Percentiles rank a stretch among this genome's conserved stretches.
Conservation (phyloP, 1,140 invertebrate species). For the Musca vetustissima region DNA sequence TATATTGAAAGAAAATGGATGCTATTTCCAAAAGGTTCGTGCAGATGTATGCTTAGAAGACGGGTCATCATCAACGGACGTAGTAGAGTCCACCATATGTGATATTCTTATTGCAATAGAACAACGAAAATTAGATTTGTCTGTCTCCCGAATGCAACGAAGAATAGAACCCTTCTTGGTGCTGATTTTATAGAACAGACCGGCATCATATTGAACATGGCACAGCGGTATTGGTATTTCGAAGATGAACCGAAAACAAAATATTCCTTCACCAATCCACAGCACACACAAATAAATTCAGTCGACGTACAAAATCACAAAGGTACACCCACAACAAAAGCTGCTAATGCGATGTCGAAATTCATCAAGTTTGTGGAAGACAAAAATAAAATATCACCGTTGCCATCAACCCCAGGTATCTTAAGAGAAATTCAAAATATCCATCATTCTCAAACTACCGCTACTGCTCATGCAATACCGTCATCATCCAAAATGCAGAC, state of each 20-base stretch:
- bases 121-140: not conserved
- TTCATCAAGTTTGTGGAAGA: too few species aligned
- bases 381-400: too few species aligned
- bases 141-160: too few species aligned
- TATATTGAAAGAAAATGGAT: not conserved
- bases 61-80: not conserved
- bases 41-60: not conserved
- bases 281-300: not conserved
- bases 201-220: not conserved
- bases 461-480: too few species aligned
- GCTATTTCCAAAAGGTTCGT: not conserved
- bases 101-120: constrained; percentile 1
- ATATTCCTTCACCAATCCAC: not conserved
- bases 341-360: not conserved
- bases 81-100: not conserved
- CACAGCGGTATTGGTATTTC: too few species aligned
- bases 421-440: too few species aligned
- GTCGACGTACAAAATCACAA: not conserved
- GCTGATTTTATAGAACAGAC: constrained; percentile 6
- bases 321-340: not conserved
- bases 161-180: too few species aligned
- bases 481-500: too few species aligned
- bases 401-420: not conserved
- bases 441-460: too few species aligned
- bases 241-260: too few species aligned